These are phyloP conservation scores for Platyrinchus mystaceus DNA, from an alignment of 2,797 vertebrate species.

Conservation along the genomic window DNA sequence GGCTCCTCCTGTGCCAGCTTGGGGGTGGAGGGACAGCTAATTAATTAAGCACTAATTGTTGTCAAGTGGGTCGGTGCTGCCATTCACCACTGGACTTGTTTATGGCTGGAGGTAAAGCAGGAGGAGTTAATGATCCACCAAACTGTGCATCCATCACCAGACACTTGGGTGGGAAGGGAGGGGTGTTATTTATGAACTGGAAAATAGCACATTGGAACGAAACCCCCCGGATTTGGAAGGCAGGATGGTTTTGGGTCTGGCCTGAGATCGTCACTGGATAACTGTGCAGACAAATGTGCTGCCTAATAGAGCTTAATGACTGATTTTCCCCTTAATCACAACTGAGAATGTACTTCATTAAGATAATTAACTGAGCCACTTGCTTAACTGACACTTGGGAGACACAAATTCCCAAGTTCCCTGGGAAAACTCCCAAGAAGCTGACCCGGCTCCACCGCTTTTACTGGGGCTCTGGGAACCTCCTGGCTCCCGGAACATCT, in stretches of 20 bases:
- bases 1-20: constrained; percentile 27
- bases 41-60: constrained; percentile 67
- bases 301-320: constrained; percentile 71
- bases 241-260: background rate
- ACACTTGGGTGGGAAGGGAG: constrained; percentile 34
- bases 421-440: constrained; percentile 39
- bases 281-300: constrained; percentile 51
- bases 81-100: constrained; percentile 64
- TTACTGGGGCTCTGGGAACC: background rate
- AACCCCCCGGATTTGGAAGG: background rate
- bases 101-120: constrained; percentile 29
- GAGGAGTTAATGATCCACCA: constrained; percentile 68
- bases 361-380: constrained; percentile 70
- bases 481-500: rapidly evolving
- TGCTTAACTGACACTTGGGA: constrained; percentile 51
- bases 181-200: constrained; percentile 45
- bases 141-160: constrained; percentile 54
- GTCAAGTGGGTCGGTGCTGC: constrained; percentile 53
- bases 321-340: constrained; percentile 70
- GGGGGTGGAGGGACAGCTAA: constrained; percentile 46
- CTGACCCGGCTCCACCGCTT: background rate
- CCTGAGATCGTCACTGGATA: background rate
- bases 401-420: constrained; percentile 50
- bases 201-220: constrained; percentile 23
- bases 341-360: constrained; percentile 71